These are phyloP conservation scores for Gonocerus acuteangulatus DNA, from an alignment of 2,888 invertebrate species.

Conservation along the genomic window DNA sequence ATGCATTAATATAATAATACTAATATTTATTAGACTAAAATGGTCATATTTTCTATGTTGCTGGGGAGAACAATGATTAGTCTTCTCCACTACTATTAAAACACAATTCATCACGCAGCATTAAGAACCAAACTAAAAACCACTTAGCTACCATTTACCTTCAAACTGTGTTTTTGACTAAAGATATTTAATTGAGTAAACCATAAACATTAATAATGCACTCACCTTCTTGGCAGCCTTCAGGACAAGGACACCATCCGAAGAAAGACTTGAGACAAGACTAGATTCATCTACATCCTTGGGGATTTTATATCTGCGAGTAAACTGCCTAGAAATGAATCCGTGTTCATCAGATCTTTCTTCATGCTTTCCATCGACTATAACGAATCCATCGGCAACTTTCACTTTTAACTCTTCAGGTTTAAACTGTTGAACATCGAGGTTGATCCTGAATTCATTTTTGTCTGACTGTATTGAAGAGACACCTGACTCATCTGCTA, in stretches of 20 bases:
- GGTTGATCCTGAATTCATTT: constrained; percentile 40
- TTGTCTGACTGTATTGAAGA: constrained; percentile 36
- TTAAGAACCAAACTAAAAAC: too few species aligned
- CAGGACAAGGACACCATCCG: constrained; percentile 42
- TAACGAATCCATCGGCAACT: constrained; percentile 43
- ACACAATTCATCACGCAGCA: too few species aligned
- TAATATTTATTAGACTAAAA: too few species aligned
- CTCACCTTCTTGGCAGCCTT: constrained; percentile 30
- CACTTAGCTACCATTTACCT: too few species aligned
- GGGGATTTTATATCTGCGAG: constrained; percentile 44
- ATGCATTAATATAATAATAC: too few species aligned
- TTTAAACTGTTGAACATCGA: constrained; percentile 45
- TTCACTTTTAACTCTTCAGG: constrained; percentile 46
- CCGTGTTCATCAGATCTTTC: constrained; percentile 45
- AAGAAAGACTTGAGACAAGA: constrained; percentile 42
- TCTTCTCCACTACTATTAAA: too few species aligned
- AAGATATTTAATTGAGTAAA: too few species aligned
- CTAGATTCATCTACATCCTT: constrained; percentile 42
- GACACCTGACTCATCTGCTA: constrained; percentile 35
- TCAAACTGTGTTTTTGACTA: too few species aligned
- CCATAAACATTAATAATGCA: too few species aligned
- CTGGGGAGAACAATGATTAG: too few species aligned
- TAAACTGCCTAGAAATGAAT: constrained; percentile 44
- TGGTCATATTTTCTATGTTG: too few species aligned
- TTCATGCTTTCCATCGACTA: constrained; percentile 45